Evolutionary conservation across 2,888 invertebrate genomes (phyloP), one percentile per base, ranked within the genome.

Genomic region (Agapostemon virescens): DNA sequence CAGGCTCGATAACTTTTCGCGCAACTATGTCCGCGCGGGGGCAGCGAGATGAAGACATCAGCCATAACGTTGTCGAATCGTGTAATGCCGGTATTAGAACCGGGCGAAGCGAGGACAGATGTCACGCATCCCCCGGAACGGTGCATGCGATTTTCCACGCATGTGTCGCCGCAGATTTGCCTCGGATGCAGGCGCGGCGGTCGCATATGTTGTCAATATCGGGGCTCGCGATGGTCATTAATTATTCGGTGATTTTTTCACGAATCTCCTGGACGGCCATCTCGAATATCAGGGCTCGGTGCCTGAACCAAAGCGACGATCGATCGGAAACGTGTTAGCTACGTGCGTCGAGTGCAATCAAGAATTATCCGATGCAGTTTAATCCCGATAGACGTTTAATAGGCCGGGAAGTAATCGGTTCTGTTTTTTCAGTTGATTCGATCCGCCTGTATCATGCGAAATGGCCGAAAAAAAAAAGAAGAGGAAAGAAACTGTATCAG

Each of bases 81-180:
- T 70, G 74, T 81, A 73, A 83, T 45, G 83, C 69, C 58, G 79
- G 78, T 72, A 84, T 85, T 76, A 77, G 75, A 83, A 87, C 83
- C 83, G 84, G 81, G 82, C 82, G 77, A 85, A 84, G 82, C 81
- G 86, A 75, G 82, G 88, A 89, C 90, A 90, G 88, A 88, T 90
- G 90, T 88, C 84, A 81, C 81, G 79, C 84, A 83, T 84, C 85
- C 85, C 85, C 77, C 77, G 74, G 67, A 81, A 69, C 61, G 42
- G 76, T 81, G 77, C 67, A 80, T 49, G 69, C 87, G 83, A 90
- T 91, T 91, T 87, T 90, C 85, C 88, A 91, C 91, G 90, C 90
- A 91, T 88, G 90, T 89, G 89, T 86, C 85, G 79, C 84, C 71
- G 75, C 81, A 76, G 81, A 81, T 83, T 79, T 85, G 84, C 86